Evolutionary conservation across 2,113 vertebrate genomes (phyloP).

Genomic region (Campylorhamphus procurvoides): DNA sequence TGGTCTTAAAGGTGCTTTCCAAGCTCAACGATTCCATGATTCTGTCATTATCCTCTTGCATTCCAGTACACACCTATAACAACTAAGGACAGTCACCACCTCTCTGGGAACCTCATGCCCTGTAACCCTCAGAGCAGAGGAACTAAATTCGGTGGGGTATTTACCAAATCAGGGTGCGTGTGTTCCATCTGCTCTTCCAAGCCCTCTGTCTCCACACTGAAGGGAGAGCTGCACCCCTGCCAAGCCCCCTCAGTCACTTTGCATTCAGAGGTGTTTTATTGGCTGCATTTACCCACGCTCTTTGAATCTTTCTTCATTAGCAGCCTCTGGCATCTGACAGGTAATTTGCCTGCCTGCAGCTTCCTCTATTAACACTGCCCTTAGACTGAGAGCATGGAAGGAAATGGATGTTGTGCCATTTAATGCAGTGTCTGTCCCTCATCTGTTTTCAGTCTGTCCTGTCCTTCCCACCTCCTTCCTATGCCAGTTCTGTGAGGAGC

Average conservation of each 20-base stretch:
- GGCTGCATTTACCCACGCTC: not conserved
- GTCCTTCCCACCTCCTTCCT: not conserved
- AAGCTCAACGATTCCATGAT: not conserved
- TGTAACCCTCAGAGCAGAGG: not conserved
- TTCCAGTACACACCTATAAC: not conserved
- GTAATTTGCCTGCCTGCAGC: slow-evolving; percentile 47
- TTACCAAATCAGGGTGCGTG: not conserved
- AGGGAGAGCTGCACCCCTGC: not conserved
- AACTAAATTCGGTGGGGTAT: not conserved
- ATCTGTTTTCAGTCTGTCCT: not conserved
- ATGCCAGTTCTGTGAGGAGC: not conserved
- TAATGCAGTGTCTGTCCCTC: not conserved
- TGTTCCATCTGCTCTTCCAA: not conserved
- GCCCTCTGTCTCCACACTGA: not conserved
- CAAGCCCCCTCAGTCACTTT: not conserved
- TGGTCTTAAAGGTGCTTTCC: not conserved
- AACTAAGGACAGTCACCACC: not conserved
- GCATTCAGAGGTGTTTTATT: not conserved
- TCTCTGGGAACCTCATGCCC: not conserved
- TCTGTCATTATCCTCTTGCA: not conserved
- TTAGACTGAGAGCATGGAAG: not conserved
- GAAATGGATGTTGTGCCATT: slow-evolving; percentile 21
- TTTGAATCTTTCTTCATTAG: slow-evolving; percentile 50
- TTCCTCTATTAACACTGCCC: not conserved
- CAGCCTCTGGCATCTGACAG: slow-evolving; percentile 32